Conservation (phyloP, 2,888 invertebrate species). For the Machimus rusticus region DNA sequence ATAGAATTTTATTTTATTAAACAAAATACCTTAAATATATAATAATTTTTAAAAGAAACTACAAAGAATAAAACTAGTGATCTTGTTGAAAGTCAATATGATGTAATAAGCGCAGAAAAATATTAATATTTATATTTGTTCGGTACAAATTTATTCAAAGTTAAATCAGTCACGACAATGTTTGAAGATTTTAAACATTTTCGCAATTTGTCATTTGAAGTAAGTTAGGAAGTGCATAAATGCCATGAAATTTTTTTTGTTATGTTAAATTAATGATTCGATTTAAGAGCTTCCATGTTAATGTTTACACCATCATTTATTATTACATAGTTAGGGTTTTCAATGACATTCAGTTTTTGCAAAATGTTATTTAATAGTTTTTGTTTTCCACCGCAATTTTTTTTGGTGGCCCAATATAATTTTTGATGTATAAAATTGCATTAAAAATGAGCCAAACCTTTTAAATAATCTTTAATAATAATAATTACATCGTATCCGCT, state of each 20-base stretch:
- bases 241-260: background rate
- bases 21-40: background rate
- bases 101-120: background rate
- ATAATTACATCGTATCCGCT: no score
- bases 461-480: no score
- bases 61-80: background rate
- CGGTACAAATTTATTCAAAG: background rate
- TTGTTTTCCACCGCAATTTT: background rate
- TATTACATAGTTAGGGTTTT: background rate
- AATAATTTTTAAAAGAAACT: background rate
- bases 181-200: background rate
- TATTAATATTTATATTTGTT: background rate
- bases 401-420: background rate
- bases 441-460: background rate
- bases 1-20: background rate
- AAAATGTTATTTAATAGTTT: background rate
- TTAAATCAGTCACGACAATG: background rate
- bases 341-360: background rate
- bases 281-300: background rate
- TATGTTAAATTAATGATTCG: background rate
- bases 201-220: background rate
- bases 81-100: background rate
- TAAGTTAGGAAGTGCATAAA: background rate
- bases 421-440: background rate
- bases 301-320: background rate